A percentile compares a stretch with the other conserved stretches of the same genome.
Evolutionary conservation across 2,113 vertebrate genomes (phyloP).

Genomic region (Columba janthina): DNA sequence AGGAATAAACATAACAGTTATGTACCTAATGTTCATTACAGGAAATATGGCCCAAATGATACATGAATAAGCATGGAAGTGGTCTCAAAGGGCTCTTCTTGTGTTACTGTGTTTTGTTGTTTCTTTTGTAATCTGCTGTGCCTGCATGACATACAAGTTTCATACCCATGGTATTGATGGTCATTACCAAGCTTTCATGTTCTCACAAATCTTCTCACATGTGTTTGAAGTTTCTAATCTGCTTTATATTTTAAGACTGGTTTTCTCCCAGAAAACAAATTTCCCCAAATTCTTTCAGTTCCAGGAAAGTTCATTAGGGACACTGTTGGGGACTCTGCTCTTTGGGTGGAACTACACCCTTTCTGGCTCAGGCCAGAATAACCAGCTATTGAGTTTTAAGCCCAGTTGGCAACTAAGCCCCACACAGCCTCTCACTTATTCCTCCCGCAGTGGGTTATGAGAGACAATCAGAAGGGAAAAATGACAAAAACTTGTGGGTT

Average conservation of each 20-base stretch:
- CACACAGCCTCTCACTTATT: neutral
- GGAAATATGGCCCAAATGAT: neutral
- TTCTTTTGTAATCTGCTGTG: neutral
- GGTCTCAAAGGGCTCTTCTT: neutral
- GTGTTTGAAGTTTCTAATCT: neutral
- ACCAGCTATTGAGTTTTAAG: neutral
- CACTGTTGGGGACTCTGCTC: neutral
- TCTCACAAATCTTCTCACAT: neutral
- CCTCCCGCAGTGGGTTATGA: rapidly evolving
- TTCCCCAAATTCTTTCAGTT: neutral
- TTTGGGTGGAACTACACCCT: neutral
- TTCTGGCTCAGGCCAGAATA: neutral
- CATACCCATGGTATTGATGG: neutral
- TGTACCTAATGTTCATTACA: neutral
- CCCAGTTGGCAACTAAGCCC: neutral
- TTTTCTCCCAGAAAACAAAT: neutral
- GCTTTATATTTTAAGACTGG: neutral
- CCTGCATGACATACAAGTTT: neutral
- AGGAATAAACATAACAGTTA: neutral
- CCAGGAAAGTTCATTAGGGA: neutral
- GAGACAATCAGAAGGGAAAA: neutral
- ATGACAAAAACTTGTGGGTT: neutral
- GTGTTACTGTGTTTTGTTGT: neutral
- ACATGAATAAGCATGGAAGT: neutral
- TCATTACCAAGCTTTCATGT: neutral